Base-by-base conservation (phyloP, 2,113 vertebrate genomes). In the Rhinopomastus cyanomelas region DNA sequence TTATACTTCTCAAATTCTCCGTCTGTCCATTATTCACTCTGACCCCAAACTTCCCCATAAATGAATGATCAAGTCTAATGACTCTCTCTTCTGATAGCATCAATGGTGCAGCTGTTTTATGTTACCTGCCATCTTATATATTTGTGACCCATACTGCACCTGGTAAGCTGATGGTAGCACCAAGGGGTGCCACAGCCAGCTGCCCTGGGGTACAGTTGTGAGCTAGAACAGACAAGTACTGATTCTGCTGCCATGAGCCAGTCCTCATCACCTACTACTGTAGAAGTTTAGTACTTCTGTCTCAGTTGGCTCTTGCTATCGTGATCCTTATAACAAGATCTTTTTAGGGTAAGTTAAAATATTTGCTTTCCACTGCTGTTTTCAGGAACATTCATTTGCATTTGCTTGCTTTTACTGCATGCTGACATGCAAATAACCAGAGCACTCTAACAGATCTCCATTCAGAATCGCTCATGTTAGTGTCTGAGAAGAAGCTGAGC, bases 391-490 rank as follows among this genome's bases (percentile, higher is more conserved):
- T 49, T 81, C 78, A 90, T 96, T 94, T 94, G 69, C 90, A 93
- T 94, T 87, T 96, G 44, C 90, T 88, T 92, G 84, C 88, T 95
- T 95, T 93, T 93, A 90, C 94, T 93, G 86, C 77, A 72, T 2
- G 15, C 74, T 81, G 74, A 49, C 83, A 21, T 68, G 74, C 74
- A 95, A 90, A 87, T 72, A 64, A 34, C 46, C 89, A 75, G 66
- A 75, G 29, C 60, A 39, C 62, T 32, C 51, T 29, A 92, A 93
- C 89, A 92, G 78, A 85, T 93, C 61, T 84, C 71, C 85, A 65
- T 92, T 92, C 92, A 88, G 86, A 71, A 79, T 16, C 36, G 27
- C 79, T 89, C 17, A 1, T 21, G 48, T 42, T 61, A 12, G 30
- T 34, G 32, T 67, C 53, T 65, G 44, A 74, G 66, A 77, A 85